Conservation (phyloP, 2,797 vertebrate species). For the Cichlasoma orientale region DNA sequence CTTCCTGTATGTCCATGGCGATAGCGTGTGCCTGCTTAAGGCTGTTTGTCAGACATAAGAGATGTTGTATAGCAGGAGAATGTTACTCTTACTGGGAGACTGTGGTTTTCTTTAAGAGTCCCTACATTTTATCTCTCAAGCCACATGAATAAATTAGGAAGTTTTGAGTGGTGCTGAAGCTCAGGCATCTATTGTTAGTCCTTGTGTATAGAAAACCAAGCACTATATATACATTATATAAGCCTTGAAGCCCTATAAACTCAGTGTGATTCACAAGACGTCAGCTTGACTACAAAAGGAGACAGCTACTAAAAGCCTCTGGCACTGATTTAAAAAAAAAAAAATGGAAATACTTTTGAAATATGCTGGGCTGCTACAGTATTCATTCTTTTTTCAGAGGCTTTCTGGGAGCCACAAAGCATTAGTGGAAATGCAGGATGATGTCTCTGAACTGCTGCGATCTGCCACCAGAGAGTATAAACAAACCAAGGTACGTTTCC, state of each 20-base stretch:
- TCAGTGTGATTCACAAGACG: not conserved
- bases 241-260: conserved; percentile 25
- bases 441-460: conserved; percentile 88
- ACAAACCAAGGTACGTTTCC: conserved; percentile 85
- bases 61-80: conserved; percentile 13
- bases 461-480: conserved; percentile 86
- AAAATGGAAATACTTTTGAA: conserved; percentile 13
- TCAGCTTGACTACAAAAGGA: conserved; percentile 6
- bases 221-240: conserved; percentile 19
- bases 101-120: conserved; percentile 32
- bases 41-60: conserved; percentile 4
- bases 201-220: conserved; percentile 28
- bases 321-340: not conserved
- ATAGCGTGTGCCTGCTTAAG: not conserved
- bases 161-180: conserved; percentile 50
- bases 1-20: conserved; percentile 30
- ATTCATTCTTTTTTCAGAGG: conserved; percentile 82
- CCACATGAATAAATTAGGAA: conserved; percentile 71
- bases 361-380: conserved; percentile 6
- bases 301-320: not conserved
- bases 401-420: conserved; percentile 97
- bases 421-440: conserved; percentile 97
- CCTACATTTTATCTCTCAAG: conserved; percentile 26
- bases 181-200: conserved; percentile 36
- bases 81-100: conserved; percentile 20